A percentile compares a stretch with the other conserved stretches of the same genome.
Conservation (phyloP, 64 coral and sea anemone species). For the Actinia equina region DNA sequence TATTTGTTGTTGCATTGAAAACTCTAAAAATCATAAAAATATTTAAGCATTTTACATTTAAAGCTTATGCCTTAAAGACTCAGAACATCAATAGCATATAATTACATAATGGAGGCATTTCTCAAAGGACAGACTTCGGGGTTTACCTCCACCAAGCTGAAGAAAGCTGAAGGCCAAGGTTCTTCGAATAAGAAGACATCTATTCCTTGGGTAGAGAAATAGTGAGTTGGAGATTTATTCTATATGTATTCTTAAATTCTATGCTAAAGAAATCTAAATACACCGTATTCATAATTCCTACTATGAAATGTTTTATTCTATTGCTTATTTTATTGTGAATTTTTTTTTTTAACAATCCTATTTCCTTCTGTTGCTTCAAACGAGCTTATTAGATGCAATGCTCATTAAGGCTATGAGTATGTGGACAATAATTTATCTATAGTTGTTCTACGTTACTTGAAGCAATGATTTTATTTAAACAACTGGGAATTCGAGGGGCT, state of each 20-base stretch:
- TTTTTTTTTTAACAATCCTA: too few relatives aligned
- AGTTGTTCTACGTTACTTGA: not conserved
- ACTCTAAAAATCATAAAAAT: not conserved
- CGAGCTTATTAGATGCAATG: too few relatives aligned
- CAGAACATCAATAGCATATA: not conserved
- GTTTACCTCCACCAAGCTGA: slow-evolving; percentile 44
- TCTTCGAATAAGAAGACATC: slow-evolving; percentile 58
- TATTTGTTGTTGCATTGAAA: not conserved
- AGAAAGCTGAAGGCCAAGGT: slow-evolving; percentile 45
- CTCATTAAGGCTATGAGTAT: too few relatives aligned
- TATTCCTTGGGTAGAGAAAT: slow-evolving; percentile 99
- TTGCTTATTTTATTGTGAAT: too few relatives aligned
- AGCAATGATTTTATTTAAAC: not conserved
- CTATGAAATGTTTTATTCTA: not conserved
- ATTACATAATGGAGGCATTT: slow-evolving; percentile 76
- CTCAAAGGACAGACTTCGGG: slow-evolving; percentile 59
- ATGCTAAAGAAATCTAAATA: not conserved
- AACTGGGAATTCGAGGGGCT: not conserved
- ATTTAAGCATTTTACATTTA: not conserved
- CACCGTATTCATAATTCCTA: not conserved
- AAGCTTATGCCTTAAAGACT: not conserved
- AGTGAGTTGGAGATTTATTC: slow-evolving; percentile 60
- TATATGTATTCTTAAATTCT: not conserved
- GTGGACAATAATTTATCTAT: not conserved
- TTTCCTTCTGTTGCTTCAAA: too few relatives aligned